These are phyloP conservation scores for Platypus cylindrus DNA, from an alignment of 2,888 invertebrate genomes.

Conservation along the genomic window DNA sequence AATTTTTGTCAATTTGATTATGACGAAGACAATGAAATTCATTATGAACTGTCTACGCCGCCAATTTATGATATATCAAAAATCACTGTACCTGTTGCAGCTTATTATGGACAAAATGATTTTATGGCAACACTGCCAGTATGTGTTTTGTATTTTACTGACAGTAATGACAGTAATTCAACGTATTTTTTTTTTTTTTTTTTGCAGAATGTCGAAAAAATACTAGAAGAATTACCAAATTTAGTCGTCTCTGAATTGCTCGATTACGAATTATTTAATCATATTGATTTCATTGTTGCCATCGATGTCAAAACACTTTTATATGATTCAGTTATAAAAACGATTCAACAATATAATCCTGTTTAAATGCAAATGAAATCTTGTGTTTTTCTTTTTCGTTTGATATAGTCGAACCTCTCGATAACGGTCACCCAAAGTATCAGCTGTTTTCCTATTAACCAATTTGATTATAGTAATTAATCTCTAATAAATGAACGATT, in stretches of 20 bases:
- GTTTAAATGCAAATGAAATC: too few species aligned
- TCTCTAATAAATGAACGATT: too few species aligned
- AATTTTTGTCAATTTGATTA: slow-evolving; percentile 12
- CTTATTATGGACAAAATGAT: slow-evolving; percentile 12
- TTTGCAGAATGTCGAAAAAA: slow-evolving; percentile 38
- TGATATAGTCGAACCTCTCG: too few species aligned
- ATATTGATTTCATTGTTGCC: slow-evolving; percentile 18
- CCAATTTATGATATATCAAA: slow-evolving; percentile 34
- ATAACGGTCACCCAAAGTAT: too few species aligned
- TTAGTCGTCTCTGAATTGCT: slow-evolving; percentile 10
- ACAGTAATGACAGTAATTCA: too few species aligned
- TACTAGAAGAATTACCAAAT: slow-evolving; percentile 38
- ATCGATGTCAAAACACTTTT: slow-evolving; percentile 11
- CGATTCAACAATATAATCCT: slow-evolving; percentile 1
- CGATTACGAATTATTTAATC: slow-evolving; percentile 15
- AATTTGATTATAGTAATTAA: too few species aligned
- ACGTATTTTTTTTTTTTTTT: too few species aligned
- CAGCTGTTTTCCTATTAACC: too few species aligned
- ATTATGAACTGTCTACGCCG: slow-evolving; percentile 29
- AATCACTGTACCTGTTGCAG: slow-evolving; percentile 23
- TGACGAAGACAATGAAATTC: slow-evolving; percentile 16
- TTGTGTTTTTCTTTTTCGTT: too few species aligned
- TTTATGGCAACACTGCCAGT: not conserved
- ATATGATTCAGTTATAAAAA: slow-evolving; percentile 4
- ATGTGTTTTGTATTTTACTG: too few species aligned